A percentile compares a stretch with the other conserved stretches of the same genome.
Evolutionary conservation across 2,888 invertebrate species (phyloP).

Genomic region (Rhogogaster chlorosoma): DNA sequence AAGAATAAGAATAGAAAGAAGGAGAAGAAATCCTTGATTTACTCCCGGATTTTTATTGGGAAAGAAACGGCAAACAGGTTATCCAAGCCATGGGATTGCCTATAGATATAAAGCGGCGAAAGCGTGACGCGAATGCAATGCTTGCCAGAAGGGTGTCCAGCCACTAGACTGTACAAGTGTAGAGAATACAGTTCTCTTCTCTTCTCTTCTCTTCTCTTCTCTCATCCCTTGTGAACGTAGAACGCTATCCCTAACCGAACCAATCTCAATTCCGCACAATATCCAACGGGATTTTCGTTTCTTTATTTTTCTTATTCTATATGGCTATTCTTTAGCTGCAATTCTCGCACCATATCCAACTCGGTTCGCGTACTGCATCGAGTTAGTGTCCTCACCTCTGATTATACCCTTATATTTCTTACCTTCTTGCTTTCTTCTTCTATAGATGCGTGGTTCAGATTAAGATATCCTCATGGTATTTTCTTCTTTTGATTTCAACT

Average conservation of each 20-base stretch:
- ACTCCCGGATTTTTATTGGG: conserved; percentile 63
- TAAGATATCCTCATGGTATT: not conserved
- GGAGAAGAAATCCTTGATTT: conserved; percentile 65
- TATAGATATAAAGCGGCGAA: conserved; percentile 64
- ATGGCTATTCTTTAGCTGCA: conserved; percentile 43
- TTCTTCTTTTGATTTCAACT: not conserved
- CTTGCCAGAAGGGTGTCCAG: conserved; percentile 39
- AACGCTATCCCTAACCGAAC: conserved; percentile 26
- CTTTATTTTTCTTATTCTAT: conserved; percentile 54
- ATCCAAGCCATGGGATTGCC: conserved; percentile 63
- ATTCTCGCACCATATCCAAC: not conserved
- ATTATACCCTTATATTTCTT: conserved; percentile 27
- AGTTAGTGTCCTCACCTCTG: not conserved
- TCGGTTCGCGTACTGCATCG: not conserved
- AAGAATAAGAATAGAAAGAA: conserved; percentile 5
- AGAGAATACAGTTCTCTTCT: conserved; percentile 19
- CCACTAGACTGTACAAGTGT: not conserved
- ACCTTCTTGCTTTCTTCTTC: not conserved
- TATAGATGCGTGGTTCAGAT: conserved; percentile 11
- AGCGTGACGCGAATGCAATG: conserved; percentile 69
- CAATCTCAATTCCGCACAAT: conserved; percentile 57
- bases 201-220: conserved; percentile 34
- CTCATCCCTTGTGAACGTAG: not conserved
- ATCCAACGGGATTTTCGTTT: conserved; percentile 62
- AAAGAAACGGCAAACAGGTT: conserved; percentile 66